Percentiles rank a stretch among this genome's conserved stretches.
phyloP scores from a whole-genome alignment of 2,797 vertebrate species.

The Anguilla marmorata region DNA sequence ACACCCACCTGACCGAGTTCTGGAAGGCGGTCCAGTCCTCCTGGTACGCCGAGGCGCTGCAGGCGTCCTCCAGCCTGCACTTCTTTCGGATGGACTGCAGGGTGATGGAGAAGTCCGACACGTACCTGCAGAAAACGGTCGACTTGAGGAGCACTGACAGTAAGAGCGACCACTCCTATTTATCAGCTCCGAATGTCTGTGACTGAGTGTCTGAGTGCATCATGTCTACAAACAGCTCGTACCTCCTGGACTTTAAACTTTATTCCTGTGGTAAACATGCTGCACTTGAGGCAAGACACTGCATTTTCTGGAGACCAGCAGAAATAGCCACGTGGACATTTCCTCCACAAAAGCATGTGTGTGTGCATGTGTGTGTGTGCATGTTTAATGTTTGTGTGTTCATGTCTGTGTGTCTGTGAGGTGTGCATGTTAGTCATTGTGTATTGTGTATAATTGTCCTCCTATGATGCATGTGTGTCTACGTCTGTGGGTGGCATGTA shows the following conservation, averaged over 20 bases:
- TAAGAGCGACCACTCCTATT: neutral
- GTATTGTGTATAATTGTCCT: neutral
- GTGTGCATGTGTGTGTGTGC: neutral
- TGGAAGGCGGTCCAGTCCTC: constrained; percentile 98
- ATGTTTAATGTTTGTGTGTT: too few relatives aligned
- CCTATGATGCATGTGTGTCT: neutral
- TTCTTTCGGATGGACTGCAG: constrained; percentile 94
- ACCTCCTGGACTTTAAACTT: neutral
- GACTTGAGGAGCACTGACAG: neutral
- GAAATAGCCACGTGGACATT: too few relatives aligned
- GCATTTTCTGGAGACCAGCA: neutral
- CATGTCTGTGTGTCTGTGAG: too few relatives aligned
- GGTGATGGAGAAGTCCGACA: constrained; percentile 87
- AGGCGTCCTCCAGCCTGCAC: constrained; percentile 83
- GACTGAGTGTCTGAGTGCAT: neutral
- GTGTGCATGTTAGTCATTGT: too few relatives aligned
- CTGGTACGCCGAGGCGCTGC: constrained; percentile 79
- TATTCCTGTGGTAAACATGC: constrained; percentile 2
- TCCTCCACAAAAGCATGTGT: neutral
- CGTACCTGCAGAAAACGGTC: constrained; percentile 72
- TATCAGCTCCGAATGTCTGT: neutral
- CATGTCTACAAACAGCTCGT: neutral
- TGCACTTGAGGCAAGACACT: neutral
- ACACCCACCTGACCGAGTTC: constrained; percentile 83
- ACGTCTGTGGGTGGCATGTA: neutral